Conservation (phyloP, 2,888 invertebrate species). For the Drosophila setosimentum region DNA sequence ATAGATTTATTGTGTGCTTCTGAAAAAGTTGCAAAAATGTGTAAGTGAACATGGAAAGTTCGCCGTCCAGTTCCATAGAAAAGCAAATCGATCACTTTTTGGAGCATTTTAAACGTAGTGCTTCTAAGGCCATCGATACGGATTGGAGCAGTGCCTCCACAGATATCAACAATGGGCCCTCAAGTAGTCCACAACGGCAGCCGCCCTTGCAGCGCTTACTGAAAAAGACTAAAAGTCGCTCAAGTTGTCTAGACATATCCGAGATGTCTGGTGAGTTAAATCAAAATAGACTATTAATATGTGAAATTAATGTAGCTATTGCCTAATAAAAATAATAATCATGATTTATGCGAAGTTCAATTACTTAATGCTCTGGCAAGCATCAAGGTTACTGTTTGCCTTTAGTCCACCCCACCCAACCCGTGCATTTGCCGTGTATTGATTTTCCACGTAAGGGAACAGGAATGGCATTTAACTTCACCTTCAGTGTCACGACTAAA, state of each 20-base stretch:
- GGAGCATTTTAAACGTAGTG: slow-evolving; percentile 92
- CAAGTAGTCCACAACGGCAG: slow-evolving; percentile 52
- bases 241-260: slow-evolving; percentile 82
- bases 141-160: slow-evolving; percentile 68
- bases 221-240: slow-evolving; percentile 80
- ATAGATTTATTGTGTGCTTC: slow-evolving; percentile 12
- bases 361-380: background rate
- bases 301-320: background rate
- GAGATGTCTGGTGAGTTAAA: slow-evolving; percentile 75
- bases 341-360: background rate
- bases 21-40: slow-evolving; percentile 27
- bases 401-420: background rate
- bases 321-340: background rate
- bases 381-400: slow-evolving; percentile 14
- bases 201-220: slow-evolving; percentile 50
- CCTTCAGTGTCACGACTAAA: slow-evolving; percentile 26
- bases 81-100: slow-evolving; percentile 94
- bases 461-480: slow-evolving; percentile 17
- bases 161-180: slow-evolving; percentile 39
- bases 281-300: background rate
- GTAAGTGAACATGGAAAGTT: slow-evolving; percentile 83
- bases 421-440: slow-evolving; percentile 22
- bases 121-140: slow-evolving; percentile 90
- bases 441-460: slow-evolving; percentile 43
- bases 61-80: slow-evolving; percentile 90